Base-by-base conservation (phyloP, 2,888 invertebrate genomes). In the Cremastinae sp. region DNA sequence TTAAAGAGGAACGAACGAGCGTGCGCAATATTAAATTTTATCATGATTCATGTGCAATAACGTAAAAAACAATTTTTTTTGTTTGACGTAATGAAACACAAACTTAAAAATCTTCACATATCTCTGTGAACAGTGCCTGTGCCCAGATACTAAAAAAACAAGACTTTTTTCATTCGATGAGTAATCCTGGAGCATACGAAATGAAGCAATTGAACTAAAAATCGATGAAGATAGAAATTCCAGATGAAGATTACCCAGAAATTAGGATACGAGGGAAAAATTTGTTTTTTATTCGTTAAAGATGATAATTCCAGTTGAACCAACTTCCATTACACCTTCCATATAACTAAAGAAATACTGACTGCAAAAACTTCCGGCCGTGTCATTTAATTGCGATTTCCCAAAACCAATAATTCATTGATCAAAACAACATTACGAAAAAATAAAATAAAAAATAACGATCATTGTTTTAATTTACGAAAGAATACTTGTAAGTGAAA, bases 81-180 rank as follows among this genome's bases (percentile, higher is more conserved):
- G n/a, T n/a, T n/a, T n/a, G n/a, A n/a, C n/a, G n/a, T n/a, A n/a
- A n/a, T n/a, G n/a, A n/a, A n/a, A n/a, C n/a, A n/a, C n/a, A n/a
- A n/a, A n/a, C n/a, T n/a, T n/a, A n/a, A n/a, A n/a, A n/a, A n/a
- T n/a, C n/a, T n/a, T n/a, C n/a, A n/a, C n/a, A n/a, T n/a, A n/a
- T n/a, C 82, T 85, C 81, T 85, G 84, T 84, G 84, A 87, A 86
- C 86, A 86, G 88, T 88, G 87, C 87, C 87, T 88, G 87, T 83
- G 84, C 83, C 82, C 84, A 85, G 84, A 87, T 80, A 83, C 83
- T 86, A 86, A 85, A 80, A 77, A 72, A 86, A 75, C 69, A 55
- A 80, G 75, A 78, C 74, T 75, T 71, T 28, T 78, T 72, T 71
- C 59, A 69, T 77, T 80, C 53, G 45, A 64, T 68, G n/a, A 22